A percentile compares a stretch with the other conserved stretches of the same genome.
These are phyloP conservation scores for Eriosoma lanigerum DNA, from an alignment of 1,140 invertebrate genomes.

Conservation along the genomic window DNA sequence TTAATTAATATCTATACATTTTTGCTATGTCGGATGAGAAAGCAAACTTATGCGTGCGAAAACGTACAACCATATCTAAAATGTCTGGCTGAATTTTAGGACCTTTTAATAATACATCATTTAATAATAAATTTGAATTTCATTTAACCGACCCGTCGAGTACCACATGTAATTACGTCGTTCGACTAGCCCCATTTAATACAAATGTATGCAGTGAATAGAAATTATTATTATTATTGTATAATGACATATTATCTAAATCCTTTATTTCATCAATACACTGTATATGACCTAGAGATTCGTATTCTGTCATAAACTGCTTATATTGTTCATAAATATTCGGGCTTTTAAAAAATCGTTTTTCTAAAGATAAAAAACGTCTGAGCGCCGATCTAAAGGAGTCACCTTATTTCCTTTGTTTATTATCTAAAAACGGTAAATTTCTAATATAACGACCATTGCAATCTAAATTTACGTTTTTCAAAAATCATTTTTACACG, in stretches of 20 bases:
- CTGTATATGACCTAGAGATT: constrained; percentile 43
- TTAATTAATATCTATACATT: constrained; percentile 54
- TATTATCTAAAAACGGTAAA: constrained; percentile 49
- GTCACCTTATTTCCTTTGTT: neutral
- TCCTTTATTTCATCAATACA: neutral
- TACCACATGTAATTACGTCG: constrained; percentile 53
- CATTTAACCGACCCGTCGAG: constrained; percentile 53
- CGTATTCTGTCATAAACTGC: constrained; percentile 37
- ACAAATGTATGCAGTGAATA: constrained; percentile 53
- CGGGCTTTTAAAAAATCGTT: neutral
- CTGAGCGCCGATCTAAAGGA: constrained; percentile 10
- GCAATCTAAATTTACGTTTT: neutral
- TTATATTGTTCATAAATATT: constrained; percentile 27
- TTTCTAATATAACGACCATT: constrained; percentile 35
- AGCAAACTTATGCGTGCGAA: constrained; percentile 52
- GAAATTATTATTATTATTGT: neutral
- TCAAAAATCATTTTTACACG: too few relatives aligned
- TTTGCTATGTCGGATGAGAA: constrained; percentile 54
- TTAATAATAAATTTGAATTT: neutral
- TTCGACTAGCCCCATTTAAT: constrained; percentile 48
- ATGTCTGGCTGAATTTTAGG: constrained; percentile 53
- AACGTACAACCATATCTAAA: constrained; percentile 50
- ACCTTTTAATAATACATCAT: constrained; percentile 39
- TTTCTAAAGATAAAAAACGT: constrained; percentile 38
- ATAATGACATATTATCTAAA: neutral